Evolutionary conservation across 1,140 invertebrate species (phyloP), one percentile per base, ranked within the genome.

Genomic region (Macrocentrus cingulum): DNA sequence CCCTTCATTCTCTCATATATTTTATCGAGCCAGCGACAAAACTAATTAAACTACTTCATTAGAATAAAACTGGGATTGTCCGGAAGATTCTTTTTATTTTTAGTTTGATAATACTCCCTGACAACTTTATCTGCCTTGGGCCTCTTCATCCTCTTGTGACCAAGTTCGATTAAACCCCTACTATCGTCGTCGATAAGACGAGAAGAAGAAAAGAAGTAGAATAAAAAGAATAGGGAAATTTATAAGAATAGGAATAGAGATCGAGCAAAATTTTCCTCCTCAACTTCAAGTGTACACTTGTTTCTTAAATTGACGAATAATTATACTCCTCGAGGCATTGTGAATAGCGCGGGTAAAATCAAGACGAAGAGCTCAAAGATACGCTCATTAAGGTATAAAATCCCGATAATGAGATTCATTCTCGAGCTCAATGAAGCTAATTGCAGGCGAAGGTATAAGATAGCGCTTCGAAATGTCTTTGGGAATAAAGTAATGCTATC

Each of bases 31-130:
- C 25, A 19, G 36, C 42, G 53, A 55, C 39, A 55, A 46, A 55
- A 55, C 53, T 55, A 55, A 55, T 55, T 55, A 55, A 55, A 55
- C 53, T 45, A 55, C 53, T 55, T 44, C 53, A 55, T 55, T 55
- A 55, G 25, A 44, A 55, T 55, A 34, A 45, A 55, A 55, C 46
- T 44, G 23, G 36, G 16, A 49, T 45, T 45, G 34, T 19, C 39
- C 15, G 11, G 22, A 41, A 15, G 20, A 42, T 56, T 36, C 20
- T 39, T 36, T 18, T 7, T 39, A 15, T 41, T 20, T 3, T 19
- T 25, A 41, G 36, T 39, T 39, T 41, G 34, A 49, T 49, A 48
- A 56, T 22, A 48, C 22, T 49, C 34, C 29, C 20, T 37, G 29
- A 34, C 32, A 39, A 25, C 16, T 55, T 42, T 23, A 25, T 45